Percentiles rank a stretch among this genome's conserved stretches.
Evolutionary conservation across 2,113 vertebrate genomes (phyloP).

Genomic region (Sigmodon hispidus): DNA sequence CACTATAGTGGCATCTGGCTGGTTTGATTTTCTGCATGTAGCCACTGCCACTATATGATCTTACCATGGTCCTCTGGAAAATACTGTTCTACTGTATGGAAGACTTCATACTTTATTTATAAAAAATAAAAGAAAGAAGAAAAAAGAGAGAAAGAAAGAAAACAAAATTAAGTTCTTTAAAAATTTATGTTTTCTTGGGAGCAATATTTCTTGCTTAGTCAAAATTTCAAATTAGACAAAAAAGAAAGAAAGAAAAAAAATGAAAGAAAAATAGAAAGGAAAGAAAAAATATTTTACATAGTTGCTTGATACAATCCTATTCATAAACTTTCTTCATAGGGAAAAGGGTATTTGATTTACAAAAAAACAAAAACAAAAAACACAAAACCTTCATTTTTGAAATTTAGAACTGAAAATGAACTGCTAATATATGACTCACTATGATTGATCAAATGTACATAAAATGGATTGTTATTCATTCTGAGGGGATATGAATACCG

Average conservation of each 20-base stretch:
- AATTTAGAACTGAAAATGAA: conserved; percentile 36
- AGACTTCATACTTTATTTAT: not conserved
- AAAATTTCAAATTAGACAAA: conserved; percentile 17
- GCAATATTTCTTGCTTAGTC: conserved; percentile 28
- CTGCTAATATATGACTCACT: conserved; percentile 25
- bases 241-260: too few species aligned
- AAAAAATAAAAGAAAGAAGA: not conserved
- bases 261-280: too few species aligned
- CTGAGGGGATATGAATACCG: not conserved
- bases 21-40: not conserved
- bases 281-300: too few species aligned
- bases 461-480: conserved; percentile 44
- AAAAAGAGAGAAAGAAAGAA: conserved; percentile 9
- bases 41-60: not conserved
- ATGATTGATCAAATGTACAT: conserved; percentile 27
- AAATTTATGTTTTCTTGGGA: conserved; percentile 22
- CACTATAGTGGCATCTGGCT: not conserved
- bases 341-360: not conserved
- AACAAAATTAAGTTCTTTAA: conserved; percentile 34
- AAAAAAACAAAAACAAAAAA: too few species aligned
- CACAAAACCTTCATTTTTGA: conserved; percentile 10
- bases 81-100: not conserved
- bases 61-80: not conserved
- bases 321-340: not conserved
- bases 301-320: not conserved